Evolutionary conservation across 2,888 invertebrate genomes (phyloP), one percentile per base, ranked within the genome.

Genomic region (Synanthedon andrenaeformis): DNA sequence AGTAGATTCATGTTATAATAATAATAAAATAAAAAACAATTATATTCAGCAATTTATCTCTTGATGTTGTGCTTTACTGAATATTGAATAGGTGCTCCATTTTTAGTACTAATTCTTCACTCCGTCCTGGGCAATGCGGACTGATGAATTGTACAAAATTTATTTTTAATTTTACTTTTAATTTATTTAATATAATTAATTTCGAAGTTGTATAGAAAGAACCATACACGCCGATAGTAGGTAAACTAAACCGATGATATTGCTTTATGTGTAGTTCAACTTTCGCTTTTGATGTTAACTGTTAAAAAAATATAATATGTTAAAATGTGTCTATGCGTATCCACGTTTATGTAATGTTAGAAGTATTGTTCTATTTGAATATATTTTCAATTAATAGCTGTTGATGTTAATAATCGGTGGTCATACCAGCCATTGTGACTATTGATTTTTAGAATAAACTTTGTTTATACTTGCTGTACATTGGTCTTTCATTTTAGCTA

Each of bases 401-500:
- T 70, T 70, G 65, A 60, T 65, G 65, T 74, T 69, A 57, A 59
- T 42, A 54, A 79, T 86, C 82, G 73, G 72, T 76, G 71, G 86
- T 88, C 82, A 87, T 86, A 78, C 58, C 88, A 88, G 88, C 88
- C 88, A 88, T 88, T 78, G 74, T 88, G 83, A 87, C 83, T 78
- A 69, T 74, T 79, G 86, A 80, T 84, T 75, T 63, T 70, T 77
- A 72, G 67, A 86, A 79, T 84, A 85, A 79, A 86, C 35, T 70
- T 65, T 61, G 63, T 74, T 80, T 83, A 73, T 81, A 82, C 66
- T 63, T 75, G 75, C 67, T 62, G 61, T 67, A 70, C 13, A 57
- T 14, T 55, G 5, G 62, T 54, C 52, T 81, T 76, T 78, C 54
- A 73, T 68, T 76, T 56, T 19, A 28, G 12, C 52, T 55, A 23